phyloP scores from a whole-genome alignment of 2,888 invertebrate genomes.

The Petrophora chlorosata region DNA sequence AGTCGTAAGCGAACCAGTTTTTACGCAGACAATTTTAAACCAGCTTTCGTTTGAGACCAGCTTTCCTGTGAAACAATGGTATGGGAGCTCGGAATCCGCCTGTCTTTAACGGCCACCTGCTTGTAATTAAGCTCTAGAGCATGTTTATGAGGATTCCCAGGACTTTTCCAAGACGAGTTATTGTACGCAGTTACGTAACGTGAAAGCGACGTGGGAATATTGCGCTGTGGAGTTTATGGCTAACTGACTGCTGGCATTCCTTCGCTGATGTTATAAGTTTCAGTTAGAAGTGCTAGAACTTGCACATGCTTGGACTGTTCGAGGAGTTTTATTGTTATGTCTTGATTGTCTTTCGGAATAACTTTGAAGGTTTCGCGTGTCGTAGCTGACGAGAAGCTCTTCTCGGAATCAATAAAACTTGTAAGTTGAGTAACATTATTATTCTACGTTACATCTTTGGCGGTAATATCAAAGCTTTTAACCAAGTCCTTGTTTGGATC shows the following conservation, averaged over 20 bases:
- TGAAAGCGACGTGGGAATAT: conserved; percentile 32
- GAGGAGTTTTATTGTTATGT: conserved; percentile 4
- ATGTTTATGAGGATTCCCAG: conserved; percentile 36
- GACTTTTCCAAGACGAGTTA: conserved; percentile 32
- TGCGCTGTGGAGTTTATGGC: conserved; percentile 30
- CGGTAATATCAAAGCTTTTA: conserved; percentile 7
- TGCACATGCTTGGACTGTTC: not conserved
- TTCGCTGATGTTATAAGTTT: conserved; percentile 13
- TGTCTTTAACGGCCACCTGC: conserved; percentile 33
- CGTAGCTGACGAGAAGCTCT: not conserved
- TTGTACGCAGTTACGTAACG: conserved; percentile 24
- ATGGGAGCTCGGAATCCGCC: conserved; percentile 26
- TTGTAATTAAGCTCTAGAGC: conserved; percentile 34
- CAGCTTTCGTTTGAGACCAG: conserved; percentile 18
- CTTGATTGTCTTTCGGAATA: conserved; percentile 3
- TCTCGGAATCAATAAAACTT: conserved; percentile 10
- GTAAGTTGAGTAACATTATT: no score
- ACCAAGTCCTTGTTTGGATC: not conserved
- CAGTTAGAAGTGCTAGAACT: not conserved
- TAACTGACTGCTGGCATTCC: conserved; percentile 10
- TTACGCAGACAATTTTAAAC: conserved; percentile 18
- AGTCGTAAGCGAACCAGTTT: conserved; percentile 9
- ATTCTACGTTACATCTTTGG: not conserved
- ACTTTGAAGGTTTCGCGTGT: not conserved
- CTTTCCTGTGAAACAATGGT: conserved; percentile 24